Evolutionary conservation across 1,140 invertebrate genomes (phyloP), one percentile per base, ranked within the genome.

Genomic region (Aricia agestis): DNA sequence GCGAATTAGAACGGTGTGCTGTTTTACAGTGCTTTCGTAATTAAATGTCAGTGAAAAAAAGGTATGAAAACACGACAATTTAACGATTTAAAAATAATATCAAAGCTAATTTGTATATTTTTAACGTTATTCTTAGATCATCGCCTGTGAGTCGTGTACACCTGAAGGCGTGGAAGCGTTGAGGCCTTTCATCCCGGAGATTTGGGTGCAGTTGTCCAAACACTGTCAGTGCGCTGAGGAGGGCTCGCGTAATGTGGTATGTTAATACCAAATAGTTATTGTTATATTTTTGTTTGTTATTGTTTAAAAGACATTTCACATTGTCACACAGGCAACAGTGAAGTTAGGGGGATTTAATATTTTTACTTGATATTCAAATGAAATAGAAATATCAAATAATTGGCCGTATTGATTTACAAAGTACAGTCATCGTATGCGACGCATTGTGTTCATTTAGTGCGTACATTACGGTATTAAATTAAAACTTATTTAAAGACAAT

Each of bases 201-300:
- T 98, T 78, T 98, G 97, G 97, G 92, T 94, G 66, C 94, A 97
- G 73, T 92, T 99, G 1, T 98, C 99, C 75, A 95, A 96, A 79
- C 98, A 99, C 85, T 98, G 98, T 78, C 97, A 99, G 86, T 99
- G 98, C 79, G 94, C 94, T 0, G 99, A 99, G 92, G 98, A 99
- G 92, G 98, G 98, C 19, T 99, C 98, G 10, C 94, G 99, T 61
- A 99, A 99, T 92, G 98, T 99, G 4, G 98, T 92, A 85, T 76
- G 91, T 92, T 76, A 75, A 70, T 42, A 63, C 11, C 6, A 36
- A 36, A 25, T 25, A 25, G 25, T 25, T 25, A 25, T 25, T n/a
- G n/a, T n/a, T 1, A 25, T 2, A 25, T 25, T 25, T 25, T 25
- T 25, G 25, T 25, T 25, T 25, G 25, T 25, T 25, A 25, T 25